Evolutionary conservation across 2,113 vertebrate species (phyloP).

Genomic region (Baryphthengus martii): DNA sequence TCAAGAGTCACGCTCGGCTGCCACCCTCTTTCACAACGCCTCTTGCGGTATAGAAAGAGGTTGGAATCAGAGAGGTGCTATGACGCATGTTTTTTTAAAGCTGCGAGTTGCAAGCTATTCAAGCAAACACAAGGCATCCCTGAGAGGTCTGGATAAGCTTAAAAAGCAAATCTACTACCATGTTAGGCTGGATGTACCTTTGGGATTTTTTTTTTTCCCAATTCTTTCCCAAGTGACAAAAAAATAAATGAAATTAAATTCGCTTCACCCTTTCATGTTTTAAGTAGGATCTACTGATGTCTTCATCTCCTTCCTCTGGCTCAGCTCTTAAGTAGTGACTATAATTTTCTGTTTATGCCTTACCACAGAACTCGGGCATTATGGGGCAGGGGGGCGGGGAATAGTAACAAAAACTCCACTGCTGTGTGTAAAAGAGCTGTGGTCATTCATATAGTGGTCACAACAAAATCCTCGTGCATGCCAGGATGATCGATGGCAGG

Average conservation of each 20-base stretch:
- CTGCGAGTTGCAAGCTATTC: not conserved
- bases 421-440: not conserved
- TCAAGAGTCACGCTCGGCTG: not conserved
- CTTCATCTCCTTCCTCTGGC: not conserved
- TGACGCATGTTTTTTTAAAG: not conserved
- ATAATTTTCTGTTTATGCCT: not conserved
- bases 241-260: not conserved
- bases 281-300: not conserved
- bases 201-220: not conserved
- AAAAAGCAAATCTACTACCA: not conserved
- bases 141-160: not conserved
- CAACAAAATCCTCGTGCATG: not conserved
- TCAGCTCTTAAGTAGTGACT: not conserved
- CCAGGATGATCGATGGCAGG: not conserved
- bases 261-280: not conserved
- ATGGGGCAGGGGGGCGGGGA: fast-evolving
- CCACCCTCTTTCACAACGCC: not conserved
- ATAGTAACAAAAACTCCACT: not conserved
- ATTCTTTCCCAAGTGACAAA: not conserved
- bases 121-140: not conserved
- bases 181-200: not conserved
- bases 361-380: not conserved
- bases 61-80: not conserved
- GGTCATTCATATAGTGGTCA: not conserved
- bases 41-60: not conserved